Percentiles rank a stretch among this genome's conserved stretches.
These are phyloP conservation scores for Zaprionus capensis DNA, from an alignment of 1,140 invertebrate genomes.

Conservation along the genomic window DNA sequence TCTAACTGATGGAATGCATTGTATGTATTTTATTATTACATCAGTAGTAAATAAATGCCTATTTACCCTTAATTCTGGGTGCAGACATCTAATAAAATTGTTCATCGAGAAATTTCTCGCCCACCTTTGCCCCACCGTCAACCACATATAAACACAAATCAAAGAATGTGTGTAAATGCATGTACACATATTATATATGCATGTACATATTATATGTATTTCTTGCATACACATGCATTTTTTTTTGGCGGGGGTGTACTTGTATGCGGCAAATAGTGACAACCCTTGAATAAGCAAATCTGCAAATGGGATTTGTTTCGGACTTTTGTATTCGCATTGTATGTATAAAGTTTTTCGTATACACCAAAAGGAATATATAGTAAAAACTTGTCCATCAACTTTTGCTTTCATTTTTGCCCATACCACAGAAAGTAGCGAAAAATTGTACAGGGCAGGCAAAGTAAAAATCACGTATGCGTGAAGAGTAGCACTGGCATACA, in stretches of 20 bases:
- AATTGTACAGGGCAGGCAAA: conserved; percentile 62
- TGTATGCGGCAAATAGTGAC: conserved; percentile 33
- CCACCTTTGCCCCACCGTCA: conserved; percentile 6
- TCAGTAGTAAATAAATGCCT: not conserved
- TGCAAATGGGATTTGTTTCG: conserved; percentile 2
- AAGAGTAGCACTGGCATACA: conserved; percentile 41
- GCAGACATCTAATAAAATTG: conserved; percentile 8
- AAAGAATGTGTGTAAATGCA: conserved; percentile 27
- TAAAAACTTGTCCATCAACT: conserved; percentile 80
- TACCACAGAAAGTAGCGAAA: conserved; percentile 62
- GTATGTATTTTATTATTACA: not conserved
- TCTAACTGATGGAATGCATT: conserved; percentile 1
- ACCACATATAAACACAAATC: conserved; percentile 11
- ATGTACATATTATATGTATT: conserved; percentile 10
- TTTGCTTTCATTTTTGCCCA: conserved; percentile 79
- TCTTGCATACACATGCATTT: conserved; percentile 11
- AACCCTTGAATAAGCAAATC: conserved; percentile 61
- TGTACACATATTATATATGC: conserved; percentile 14
- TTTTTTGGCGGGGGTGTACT: conserved; percentile 39
- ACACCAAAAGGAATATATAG: conserved; percentile 52
- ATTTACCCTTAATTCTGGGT: conserved; percentile 1
- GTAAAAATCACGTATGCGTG: conserved; percentile 75
- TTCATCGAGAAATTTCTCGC: conserved; percentile 30
- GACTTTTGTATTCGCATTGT: conserved; percentile 29
- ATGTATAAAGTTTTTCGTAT: conserved; percentile 29